Conservation (phyloP, 2,888 invertebrate genomes). For the Hedychridium roseum region DNA sequence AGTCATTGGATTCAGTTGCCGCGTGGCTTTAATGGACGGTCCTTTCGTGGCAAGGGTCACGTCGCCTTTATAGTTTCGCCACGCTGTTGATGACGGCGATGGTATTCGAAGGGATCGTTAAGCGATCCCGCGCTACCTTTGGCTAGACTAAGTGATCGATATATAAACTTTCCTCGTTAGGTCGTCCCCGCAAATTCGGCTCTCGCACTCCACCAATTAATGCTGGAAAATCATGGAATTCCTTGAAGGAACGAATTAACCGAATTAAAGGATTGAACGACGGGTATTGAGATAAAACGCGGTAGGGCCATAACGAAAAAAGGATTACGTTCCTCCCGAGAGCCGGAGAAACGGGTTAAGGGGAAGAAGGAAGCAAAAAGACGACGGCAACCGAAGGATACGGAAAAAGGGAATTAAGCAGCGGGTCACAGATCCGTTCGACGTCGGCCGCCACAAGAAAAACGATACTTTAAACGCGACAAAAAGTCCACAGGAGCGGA, state of each 20-base stretch:
- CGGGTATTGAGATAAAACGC: conserved; percentile 8
- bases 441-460: conserved; percentile 18
- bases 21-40: conserved; percentile 38
- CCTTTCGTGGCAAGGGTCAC: conserved; percentile 12
- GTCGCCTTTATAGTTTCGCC: conserved; percentile 27
- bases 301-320: too few relatives aligned
- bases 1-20: conserved; percentile 40
- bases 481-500: conserved; percentile 20
- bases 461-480: conserved; percentile 17
- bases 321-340: conserved; percentile 19
- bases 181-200: too few relatives aligned
- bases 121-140: conserved; percentile 30
- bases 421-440: conserved; percentile 27
- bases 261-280: conserved; percentile 26
- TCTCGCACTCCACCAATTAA: too few relatives aligned
- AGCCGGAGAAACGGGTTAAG: not conserved
- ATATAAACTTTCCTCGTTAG: too few relatives aligned
- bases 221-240: too few relatives aligned
- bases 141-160: conserved; percentile 26
- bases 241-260: too few relatives aligned
- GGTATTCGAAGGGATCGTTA: conserved; percentile 27
- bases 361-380: conserved; percentile 9
- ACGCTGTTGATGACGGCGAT: too few relatives aligned
- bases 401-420: conserved; percentile 34
- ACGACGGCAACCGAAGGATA: conserved; percentile 20